Evolutionary conservation across 2,797 vertebrate genomes (phyloP).

Genomic region (Peromyscus attwateri): DNA sequence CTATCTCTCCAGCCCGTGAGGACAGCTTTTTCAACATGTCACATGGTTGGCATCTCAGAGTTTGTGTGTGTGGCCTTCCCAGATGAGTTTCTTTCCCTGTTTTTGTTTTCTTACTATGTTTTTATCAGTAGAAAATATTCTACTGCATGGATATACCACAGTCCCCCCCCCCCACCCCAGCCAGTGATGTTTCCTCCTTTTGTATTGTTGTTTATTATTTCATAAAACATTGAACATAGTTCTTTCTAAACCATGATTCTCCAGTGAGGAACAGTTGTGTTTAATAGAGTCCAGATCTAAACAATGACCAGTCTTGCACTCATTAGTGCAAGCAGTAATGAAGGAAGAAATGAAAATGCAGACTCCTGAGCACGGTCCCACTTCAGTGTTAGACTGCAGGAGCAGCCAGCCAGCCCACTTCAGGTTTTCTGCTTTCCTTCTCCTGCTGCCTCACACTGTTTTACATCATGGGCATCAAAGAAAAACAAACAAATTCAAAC

Average conservation of each 20-base stretch:
- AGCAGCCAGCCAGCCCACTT: not conserved
- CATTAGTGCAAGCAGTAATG: not conserved
- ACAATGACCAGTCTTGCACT: not conserved
- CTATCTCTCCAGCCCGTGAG: too few relatives aligned
- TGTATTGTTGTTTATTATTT: not conserved
- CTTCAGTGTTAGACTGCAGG: not conserved
- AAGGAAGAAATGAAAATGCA: not conserved
- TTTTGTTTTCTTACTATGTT: not conserved
- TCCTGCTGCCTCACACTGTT: not conserved
- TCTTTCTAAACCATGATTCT: not conserved
- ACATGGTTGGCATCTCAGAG: not conserved
- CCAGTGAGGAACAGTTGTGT: not conserved
- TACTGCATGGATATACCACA: not conserved
- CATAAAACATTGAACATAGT: not conserved
- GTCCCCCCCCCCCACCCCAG: not conserved
- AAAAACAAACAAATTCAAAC: slow-evolving; percentile 17
- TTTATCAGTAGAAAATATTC: not conserved
- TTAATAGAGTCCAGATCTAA: not conserved
- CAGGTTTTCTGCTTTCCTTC: not conserved
- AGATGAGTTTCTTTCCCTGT: slow-evolving; percentile 24
- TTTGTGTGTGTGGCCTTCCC: not conserved
- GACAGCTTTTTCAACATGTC: not conserved
- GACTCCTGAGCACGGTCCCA: not conserved
- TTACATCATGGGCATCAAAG: not conserved
- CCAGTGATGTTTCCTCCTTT: not conserved